Evolutionary conservation across 2,113 vertebrate genomes (phyloP).

Genomic region (Protobothrops mucrosquamatus): DNA sequence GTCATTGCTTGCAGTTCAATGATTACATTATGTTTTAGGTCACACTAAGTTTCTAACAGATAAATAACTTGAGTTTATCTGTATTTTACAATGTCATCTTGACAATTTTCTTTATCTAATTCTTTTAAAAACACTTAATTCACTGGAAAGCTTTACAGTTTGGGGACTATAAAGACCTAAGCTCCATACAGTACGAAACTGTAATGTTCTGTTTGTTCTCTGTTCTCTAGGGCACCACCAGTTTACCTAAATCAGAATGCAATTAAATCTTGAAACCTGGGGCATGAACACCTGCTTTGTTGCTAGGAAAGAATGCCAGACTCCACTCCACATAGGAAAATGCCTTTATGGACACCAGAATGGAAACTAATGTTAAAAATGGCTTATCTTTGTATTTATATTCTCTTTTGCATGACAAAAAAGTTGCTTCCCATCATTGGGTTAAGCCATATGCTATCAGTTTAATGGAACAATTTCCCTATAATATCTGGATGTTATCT

Average conservation of each 20-base stretch:
- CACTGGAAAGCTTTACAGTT: neutral
- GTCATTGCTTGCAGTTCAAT: neutral
- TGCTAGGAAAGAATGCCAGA: neutral
- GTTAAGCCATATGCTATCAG: neutral
- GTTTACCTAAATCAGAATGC: neutral
- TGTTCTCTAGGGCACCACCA: neutral
- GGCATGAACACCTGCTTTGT: neutral
- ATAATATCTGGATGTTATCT: neutral
- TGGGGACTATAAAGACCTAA: neutral
- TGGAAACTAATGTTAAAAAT: neutral
- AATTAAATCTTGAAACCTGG: neutral
- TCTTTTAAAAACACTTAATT: neutral
- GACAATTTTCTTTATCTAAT: conserved; percentile 2
- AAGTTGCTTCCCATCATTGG: neutral
- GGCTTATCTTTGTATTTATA: neutral
- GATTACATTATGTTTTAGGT: conserved; percentile 26
- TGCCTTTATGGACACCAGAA: neutral
- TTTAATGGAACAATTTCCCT: neutral
- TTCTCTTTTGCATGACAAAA: neutral
- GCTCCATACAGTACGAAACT: neutral
- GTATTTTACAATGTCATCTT: conserved; percentile 18
- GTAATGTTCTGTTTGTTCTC: neutral
- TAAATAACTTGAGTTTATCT: conserved; percentile 6
- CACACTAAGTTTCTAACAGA: conserved; percentile 6
- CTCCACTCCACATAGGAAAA: neutral